Conservation (phyloP, 2,797 vertebrate genomes). For the Pantherophis vulpinus region DNA sequence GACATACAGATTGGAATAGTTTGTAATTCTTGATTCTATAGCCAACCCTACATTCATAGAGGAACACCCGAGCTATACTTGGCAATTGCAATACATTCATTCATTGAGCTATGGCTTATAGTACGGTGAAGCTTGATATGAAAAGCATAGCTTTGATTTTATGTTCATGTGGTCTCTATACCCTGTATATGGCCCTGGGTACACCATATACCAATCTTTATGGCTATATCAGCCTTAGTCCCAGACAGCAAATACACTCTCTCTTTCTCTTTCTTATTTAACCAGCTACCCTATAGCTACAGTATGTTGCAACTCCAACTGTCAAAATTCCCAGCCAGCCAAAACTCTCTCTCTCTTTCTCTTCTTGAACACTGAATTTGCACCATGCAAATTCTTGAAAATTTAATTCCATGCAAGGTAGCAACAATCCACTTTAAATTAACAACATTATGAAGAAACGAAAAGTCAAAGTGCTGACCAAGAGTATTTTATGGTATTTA, state of each 20-base stretch:
- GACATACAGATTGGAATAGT: not conserved
- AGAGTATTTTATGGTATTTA: conserved; percentile 95
- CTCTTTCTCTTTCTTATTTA: not conserved
- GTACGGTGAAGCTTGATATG: not conserved
- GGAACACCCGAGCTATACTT: not conserved
- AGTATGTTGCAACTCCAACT: not conserved
- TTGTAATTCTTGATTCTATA: not conserved
- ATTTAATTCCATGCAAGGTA: conserved; percentile 69
- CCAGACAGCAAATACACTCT: not conserved
- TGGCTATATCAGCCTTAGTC: not conserved
- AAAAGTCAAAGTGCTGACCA: conserved; percentile 97
- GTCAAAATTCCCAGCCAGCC: not conserved
- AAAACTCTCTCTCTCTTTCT: not conserved
- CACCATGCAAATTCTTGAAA: conserved; percentile 58
- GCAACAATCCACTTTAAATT: conserved; percentile 71
- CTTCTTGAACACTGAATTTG: conserved; percentile 50
- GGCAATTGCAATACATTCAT: not conserved
- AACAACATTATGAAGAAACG: conserved; percentile 88
- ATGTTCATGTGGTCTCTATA: not conserved
- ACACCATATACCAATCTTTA: not conserved
- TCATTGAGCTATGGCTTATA: not conserved
- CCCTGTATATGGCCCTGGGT: not conserved
- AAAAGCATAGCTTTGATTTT: not conserved
- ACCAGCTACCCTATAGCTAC: not conserved
- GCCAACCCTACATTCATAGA: not conserved